A percentile compares a stretch with the other conserved stretches of the same genome.
Evolutionary conservation across 1,140 invertebrate genomes (phyloP).

Genomic region (Leptinotarsa lineolata): DNA sequence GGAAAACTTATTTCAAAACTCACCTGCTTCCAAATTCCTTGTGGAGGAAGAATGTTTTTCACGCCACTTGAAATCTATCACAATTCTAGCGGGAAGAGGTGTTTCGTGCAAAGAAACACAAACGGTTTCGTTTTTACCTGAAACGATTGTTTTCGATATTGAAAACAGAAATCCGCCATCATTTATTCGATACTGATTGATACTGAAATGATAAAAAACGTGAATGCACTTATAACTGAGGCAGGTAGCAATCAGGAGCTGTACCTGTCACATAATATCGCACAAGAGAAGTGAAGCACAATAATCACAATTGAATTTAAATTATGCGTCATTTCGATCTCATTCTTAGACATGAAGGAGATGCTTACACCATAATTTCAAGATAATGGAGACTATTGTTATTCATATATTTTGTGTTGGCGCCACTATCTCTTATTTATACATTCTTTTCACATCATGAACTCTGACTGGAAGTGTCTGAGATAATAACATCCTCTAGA

Average conservation of each 20-base stretch:
- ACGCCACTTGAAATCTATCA: slow-evolving; percentile 48
- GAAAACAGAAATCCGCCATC: slow-evolving; percentile 43
- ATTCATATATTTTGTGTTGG: neutral
- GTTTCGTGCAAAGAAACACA: slow-evolving; percentile 45
- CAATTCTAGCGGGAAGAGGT: slow-evolving; percentile 35
- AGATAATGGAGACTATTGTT: neutral
- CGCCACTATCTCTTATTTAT: neutral
- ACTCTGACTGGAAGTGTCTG: neutral
- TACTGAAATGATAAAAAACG: slow-evolving; percentile 6
- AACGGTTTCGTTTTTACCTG: slow-evolving; percentile 49
- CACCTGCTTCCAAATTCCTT: slow-evolving; percentile 43
- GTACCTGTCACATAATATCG: neutral
- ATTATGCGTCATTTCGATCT: neutral
- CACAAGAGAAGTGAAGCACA: neutral
- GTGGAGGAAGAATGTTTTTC: slow-evolving; percentile 39
- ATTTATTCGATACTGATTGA: slow-evolving; percentile 13
- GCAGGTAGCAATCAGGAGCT: neutral
- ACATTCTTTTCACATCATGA: slow-evolving; percentile 5
- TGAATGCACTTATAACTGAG: no score
- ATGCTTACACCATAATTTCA: neutral
- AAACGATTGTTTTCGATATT: slow-evolving; percentile 41
- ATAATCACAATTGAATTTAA: neutral
- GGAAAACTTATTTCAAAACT: neutral
- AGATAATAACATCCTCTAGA: neutral
- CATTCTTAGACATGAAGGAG: neutral